Percentiles rank a stretch among this genome's conserved stretches.
phyloP scores from a whole-genome alignment of 1,140 invertebrate genomes.

The Euura saliciscinereae region DNA sequence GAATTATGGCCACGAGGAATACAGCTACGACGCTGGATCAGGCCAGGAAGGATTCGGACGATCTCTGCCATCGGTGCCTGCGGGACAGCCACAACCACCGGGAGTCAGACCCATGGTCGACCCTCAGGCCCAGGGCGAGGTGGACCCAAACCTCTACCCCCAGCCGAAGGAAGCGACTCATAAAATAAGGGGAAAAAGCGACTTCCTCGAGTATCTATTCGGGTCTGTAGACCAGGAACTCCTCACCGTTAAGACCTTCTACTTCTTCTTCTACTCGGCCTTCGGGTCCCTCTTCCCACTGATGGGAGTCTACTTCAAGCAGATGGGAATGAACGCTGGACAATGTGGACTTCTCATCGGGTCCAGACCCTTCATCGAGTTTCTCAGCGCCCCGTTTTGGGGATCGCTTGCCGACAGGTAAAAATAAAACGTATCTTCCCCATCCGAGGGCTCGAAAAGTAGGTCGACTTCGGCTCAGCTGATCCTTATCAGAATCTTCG shows the following conservation, averaged over 20 bases:
- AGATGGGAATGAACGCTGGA: constrained; percentile 96
- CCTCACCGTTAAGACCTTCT: constrained; percentile 94
- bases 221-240: constrained; percentile 87
- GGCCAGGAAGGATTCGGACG: constrained; percentile 11
- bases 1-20: constrained; percentile 52
- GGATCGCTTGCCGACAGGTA: constrained; percentile 90
- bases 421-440: constrained; percentile 24
- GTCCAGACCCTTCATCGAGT: constrained; percentile 95
- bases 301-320: constrained; percentile 98
- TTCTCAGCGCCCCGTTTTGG: constrained; percentile 98
- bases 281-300: constrained; percentile 98
- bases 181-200: constrained; percentile 84
- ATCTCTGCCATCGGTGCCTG: not conserved
- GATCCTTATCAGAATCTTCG: not conserved
- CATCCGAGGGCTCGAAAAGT: not conserved
- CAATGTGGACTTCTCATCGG: constrained; percentile 94
- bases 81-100: constrained; percentile 12
- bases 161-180: constrained; percentile 86
- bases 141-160: constrained; percentile 77
- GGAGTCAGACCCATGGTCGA: constrained; percentile 71
- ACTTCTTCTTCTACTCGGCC: constrained; percentile 99
- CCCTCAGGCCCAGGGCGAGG: constrained; percentile 75
- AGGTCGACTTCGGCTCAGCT: not conserved
- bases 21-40: constrained; percentile 33
- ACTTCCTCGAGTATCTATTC: constrained; percentile 83